Conservation (phyloP, 1,140 invertebrate species). For the Elymnias hypermnestra region DNA sequence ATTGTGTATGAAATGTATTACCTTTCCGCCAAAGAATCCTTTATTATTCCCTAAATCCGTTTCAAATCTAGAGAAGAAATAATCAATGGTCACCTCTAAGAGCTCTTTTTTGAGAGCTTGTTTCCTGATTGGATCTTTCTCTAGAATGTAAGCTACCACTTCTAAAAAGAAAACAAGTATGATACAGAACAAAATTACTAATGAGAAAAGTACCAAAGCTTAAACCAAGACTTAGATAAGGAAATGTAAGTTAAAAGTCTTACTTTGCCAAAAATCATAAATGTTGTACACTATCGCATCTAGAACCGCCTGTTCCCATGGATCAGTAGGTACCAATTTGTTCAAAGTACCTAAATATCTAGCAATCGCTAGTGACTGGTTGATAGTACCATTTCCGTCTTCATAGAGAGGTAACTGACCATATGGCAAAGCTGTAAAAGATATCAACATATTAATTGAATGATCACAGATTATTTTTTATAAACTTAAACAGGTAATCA, state of each 20-base stretch:
- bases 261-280: conserved; percentile 58
- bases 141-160: conserved; percentile 27
- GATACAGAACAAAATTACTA: no score
- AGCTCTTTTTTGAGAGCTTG: conserved; percentile 39
- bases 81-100: conserved; percentile 41
- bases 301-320: conserved; percentile 59
- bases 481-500: no score
- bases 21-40: conserved; percentile 58
- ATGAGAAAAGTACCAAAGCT: no score
- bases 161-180: no score
- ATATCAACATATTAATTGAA: not conserved
- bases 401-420: conserved; percentile 54
- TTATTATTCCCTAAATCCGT: conserved; percentile 51
- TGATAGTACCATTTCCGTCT: conserved; percentile 37
- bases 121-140: conserved; percentile 44
- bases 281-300: conserved; percentile 53
- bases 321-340: conserved; percentile 48
- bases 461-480: no score
- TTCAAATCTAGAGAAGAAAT: conserved; percentile 54
- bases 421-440: conserved; percentile 42
- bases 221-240: no score
- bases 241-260: conserved; percentile 2
- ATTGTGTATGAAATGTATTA: no score
- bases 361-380: conserved; percentile 60
- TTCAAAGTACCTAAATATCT: conserved; percentile 43